Evolutionary conservation across 1,140 invertebrate genomes (phyloP).

Genomic region (Lordiphosa collinella): DNA sequence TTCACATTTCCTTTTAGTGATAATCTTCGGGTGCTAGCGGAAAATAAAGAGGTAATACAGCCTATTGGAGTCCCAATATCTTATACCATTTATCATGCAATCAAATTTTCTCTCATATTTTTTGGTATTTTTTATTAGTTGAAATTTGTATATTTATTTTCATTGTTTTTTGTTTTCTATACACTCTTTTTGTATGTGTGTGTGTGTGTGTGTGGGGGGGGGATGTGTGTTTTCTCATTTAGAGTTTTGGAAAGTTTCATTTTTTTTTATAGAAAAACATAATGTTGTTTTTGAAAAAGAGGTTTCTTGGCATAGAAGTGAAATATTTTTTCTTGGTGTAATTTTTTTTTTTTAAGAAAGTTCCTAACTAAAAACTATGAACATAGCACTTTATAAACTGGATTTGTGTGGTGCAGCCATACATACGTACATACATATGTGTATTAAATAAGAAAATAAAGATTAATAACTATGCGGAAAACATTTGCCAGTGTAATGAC

Average conservation of each 20-base stretch:
- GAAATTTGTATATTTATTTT: conserved; percentile 38
- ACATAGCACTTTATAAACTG: conserved; percentile 66
- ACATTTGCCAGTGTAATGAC: neutral
- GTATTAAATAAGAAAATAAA: conserved; percentile 44
- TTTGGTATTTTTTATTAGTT: conserved; percentile 40
- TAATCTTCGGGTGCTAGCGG: too few species aligned
- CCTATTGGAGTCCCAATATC: too few species aligned
- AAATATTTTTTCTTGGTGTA: conserved; percentile 23
- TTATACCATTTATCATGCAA: conserved; percentile 1
- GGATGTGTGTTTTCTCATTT: conserved; percentile 24
- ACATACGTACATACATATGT: conserved; percentile 45
- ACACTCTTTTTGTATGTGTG: conserved; percentile 55
- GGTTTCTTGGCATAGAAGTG: conserved; percentile 49
- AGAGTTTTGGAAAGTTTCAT: conserved; percentile 37
- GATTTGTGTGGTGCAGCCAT: conserved; percentile 66
- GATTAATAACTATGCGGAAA: conserved; percentile 28
- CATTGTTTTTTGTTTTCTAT: conserved; percentile 33
- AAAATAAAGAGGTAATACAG: too few species aligned
- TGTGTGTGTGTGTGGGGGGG: conserved; percentile 37
- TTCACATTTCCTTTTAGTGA: too few species aligned
- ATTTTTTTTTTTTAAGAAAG: conserved; percentile 38
- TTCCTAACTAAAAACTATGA: conserved; percentile 74
- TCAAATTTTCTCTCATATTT: neutral
- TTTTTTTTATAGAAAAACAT: conserved; percentile 65
- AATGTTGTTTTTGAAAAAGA: conserved; percentile 39